Evolutionary conservation across 2,888 invertebrate genomes (phyloP).

Genomic region (Proisotoma minuta): DNA sequence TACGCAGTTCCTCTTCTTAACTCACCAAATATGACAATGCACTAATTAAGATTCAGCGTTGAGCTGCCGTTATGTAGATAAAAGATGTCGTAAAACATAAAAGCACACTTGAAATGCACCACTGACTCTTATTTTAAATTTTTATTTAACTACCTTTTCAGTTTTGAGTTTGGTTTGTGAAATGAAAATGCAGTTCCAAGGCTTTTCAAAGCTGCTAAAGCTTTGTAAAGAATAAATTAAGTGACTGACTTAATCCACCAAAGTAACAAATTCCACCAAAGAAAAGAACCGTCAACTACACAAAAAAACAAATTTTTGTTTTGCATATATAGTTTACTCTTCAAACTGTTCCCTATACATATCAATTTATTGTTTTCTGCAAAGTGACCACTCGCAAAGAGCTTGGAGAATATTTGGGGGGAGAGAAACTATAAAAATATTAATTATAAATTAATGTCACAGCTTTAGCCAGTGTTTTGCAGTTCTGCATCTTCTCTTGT

Average conservation of each 20-base stretch:
- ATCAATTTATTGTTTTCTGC: too few relatives aligned
- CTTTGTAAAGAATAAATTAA: too few relatives aligned
- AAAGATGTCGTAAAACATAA: background rate
- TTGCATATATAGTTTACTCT: too few relatives aligned
- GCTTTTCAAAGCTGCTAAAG: background rate
- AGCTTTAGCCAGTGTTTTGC: too few relatives aligned
- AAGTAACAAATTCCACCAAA: background rate
- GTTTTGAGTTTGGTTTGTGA: too few relatives aligned
- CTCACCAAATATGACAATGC: conserved; percentile 3
- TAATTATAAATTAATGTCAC: too few relatives aligned
- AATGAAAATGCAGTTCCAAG: background rate
- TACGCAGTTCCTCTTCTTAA: background rate
- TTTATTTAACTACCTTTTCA: background rate
- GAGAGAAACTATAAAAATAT: too few relatives aligned
- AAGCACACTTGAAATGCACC: conserved; percentile 5
- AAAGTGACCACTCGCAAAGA: too few relatives aligned
- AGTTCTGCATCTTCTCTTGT: too few relatives aligned
- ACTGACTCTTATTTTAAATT: background rate
- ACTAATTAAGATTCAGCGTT: background rate
- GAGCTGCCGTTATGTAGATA: background rate
- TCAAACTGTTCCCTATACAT: too few relatives aligned
- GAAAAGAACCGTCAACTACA: background rate
- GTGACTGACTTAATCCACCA: background rate
- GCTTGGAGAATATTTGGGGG: too few relatives aligned
- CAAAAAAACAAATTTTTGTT: background rate